A percentile compares a stretch with the other conserved stretches of the same genome.
Evolutionary conservation across 2,888 invertebrate genomes (phyloP).

Genomic region (Hemistola chrysoprasaria): DNA sequence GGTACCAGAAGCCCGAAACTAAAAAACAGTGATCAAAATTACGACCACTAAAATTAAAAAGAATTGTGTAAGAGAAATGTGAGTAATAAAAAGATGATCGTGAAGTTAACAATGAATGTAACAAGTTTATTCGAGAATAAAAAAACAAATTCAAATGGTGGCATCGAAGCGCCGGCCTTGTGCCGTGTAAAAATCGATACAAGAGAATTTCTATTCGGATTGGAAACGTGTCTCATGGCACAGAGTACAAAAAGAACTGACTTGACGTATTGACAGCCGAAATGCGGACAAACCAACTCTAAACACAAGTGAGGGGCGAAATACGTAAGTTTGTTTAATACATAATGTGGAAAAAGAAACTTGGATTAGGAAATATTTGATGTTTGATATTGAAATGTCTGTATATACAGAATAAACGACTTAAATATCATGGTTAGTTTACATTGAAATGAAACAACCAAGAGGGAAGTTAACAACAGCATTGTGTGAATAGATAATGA

Average conservation of each 20-base stretch:
- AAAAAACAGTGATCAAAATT: background rate
- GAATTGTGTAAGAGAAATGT: conserved; percentile 15
- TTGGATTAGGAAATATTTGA: conserved; percentile 9
- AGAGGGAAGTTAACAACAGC: conserved; percentile 1
- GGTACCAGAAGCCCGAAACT: conserved; percentile 2
- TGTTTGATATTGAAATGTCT: conserved; percentile 7
- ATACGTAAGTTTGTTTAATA: conserved; percentile 14
- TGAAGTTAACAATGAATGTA: conserved; percentile 11
- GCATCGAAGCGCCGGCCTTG: conserved; percentile 20
- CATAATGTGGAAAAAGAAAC: conserved; percentile 16
- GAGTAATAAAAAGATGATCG: conserved; percentile 20
- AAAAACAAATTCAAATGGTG: conserved; percentile 26
- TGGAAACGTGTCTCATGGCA: conserved; percentile 34
- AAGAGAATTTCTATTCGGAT: conserved; percentile 37
- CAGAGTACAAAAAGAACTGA: conserved; percentile 32
- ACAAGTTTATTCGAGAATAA: conserved; percentile 24
- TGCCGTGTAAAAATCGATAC: conserved; percentile 28
- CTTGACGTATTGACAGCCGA: conserved; percentile 39
- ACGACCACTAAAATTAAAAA: conserved; percentile 16
- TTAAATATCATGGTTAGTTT: conserved; percentile 8
- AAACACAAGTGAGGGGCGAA: conserved; percentile 17
- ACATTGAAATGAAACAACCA: conserved; percentile 4
- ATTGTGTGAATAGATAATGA: conserved; percentile 1
- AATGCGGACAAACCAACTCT: conserved; percentile 25
- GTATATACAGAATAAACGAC: conserved; percentile 8